Base-by-base conservation (phyloP, 1,140 invertebrate genomes). In the Sipha flava region DNA sequence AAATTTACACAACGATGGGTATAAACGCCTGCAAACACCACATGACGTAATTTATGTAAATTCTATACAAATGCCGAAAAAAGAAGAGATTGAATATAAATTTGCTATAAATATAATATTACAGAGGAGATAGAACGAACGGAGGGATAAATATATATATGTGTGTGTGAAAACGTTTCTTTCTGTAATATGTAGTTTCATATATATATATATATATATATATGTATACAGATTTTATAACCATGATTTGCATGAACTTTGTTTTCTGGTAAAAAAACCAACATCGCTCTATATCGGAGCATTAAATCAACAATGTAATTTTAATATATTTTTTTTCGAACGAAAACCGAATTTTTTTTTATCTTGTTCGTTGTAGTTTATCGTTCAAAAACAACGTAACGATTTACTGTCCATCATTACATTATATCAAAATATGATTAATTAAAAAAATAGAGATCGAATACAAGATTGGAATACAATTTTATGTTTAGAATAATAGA, bases 31-130 rank as follows among this genome's bases (percentile, higher is more conserved):
- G 26, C 21, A 18, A 72, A 47, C 23, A 49, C 26, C 72, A 54
- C 49, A 52, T 16, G n/a, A 75, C 47, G 47, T 54, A 75, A 75
- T 75, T 54, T 37, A 75, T 75, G 72, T 54, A 75, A 34, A 75
- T 75, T 49, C 72, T 37, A 34, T 37, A 52, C 47, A 52, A 73
- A 73, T 47, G 43, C 49, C 29, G 31, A 26, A 18, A 72, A 47
- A 70, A 73, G 21, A 75, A 34, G 70, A 29, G 16, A 73, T 73
- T 73, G 47, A 75, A 75, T 54, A 52, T 52, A 75, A 54, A 75
- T 57, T 73, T 52, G 47, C 45, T 31, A 52, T 73, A 73, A 49
- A 73, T 73, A 73, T 34, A 75, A 72, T 72, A 72, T 29, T 70
- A 47, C 37, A 34, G n/a, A 40, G 34, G n/a, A n/a, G n/a, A n/a